A percentile compares a stretch with the other conserved stretches of the same genome.
phyloP scores from a whole-genome alignment of 2,113 vertebrate species.

The Misgurnus anguillicaudatus region DNA sequence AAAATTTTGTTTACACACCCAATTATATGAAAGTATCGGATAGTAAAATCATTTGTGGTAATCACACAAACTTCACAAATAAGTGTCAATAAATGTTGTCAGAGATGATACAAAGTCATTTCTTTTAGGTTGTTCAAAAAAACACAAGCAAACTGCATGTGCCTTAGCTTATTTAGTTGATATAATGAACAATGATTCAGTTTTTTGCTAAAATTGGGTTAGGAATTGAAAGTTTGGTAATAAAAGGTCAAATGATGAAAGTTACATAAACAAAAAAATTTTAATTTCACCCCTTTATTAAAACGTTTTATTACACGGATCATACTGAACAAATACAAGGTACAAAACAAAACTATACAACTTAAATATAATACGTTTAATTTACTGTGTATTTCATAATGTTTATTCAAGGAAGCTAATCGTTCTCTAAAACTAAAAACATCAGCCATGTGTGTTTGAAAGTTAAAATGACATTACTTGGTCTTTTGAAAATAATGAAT shows the following conservation, averaged over 20 bases:
- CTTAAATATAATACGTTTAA: constrained; percentile 49
- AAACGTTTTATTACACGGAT: constrained; percentile 55
- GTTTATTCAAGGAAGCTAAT: constrained; percentile 49
- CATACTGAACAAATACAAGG: constrained; percentile 49
- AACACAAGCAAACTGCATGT: not conserved
- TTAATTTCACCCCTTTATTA: constrained; percentile 60
- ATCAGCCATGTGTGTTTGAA: constrained; percentile 44
- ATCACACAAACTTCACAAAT: no score
- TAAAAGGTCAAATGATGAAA: not conserved
- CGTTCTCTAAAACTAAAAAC: constrained; percentile 46
- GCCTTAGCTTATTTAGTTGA: no score
- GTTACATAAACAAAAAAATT: constrained; percentile 13
- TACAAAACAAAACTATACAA: constrained; percentile 53
- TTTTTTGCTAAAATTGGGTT: not conserved
- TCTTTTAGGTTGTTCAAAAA: no score
- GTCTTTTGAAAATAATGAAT: constrained; percentile 41
- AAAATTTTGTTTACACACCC: not conserved
- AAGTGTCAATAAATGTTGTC: not conserved
- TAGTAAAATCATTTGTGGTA: no score
- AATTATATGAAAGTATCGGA: not conserved
- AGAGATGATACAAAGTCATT: not conserved
- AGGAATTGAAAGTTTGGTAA: not conserved
- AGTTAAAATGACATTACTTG: constrained; percentile 38
- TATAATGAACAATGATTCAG: no score
- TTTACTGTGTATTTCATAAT: constrained; percentile 42